phyloP scores from a whole-genome alignment of 2,113 vertebrate species.

The Nothoprocta pentlandii region DNA sequence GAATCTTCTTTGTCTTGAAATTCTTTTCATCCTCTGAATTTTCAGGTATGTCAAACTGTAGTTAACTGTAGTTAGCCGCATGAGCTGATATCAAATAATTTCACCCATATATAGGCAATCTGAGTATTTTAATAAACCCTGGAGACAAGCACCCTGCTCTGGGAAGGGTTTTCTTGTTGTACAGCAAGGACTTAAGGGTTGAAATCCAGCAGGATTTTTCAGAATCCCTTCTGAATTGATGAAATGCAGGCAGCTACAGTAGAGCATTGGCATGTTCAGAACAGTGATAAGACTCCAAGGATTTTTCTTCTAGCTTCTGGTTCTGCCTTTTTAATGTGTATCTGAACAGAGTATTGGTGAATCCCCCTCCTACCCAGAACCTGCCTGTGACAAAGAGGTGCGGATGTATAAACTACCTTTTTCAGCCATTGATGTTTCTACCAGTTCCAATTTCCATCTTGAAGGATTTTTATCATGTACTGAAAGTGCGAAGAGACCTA shows the following conservation, averaged over 20 bases:
- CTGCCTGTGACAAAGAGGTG: not conserved
- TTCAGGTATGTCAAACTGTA: not conserved
- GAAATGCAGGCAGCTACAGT: rapidly evolving
- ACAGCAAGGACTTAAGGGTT: rapidly evolving
- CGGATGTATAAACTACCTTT: not conserved
- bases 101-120: rapidly evolving
- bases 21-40: not conserved
- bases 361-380: not conserved
- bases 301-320: not conserved
- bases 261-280: rapidly evolving
- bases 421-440: not conserved
- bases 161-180: rapidly evolving
- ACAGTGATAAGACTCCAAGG: not conserved
- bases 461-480: not conserved
- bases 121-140: rapidly evolving
- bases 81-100: not conserved
- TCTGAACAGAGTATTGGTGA: rapidly evolving
- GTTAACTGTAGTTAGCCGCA: too few species aligned
- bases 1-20: not conserved
- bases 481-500: not conserved
- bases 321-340: not conserved
- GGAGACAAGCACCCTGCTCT: not conserved
- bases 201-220: not conserved
- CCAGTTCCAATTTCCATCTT: not conserved
- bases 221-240: not conserved